Conservation (phyloP, 2,113 vertebrate species). For the Channa argus region DNA sequence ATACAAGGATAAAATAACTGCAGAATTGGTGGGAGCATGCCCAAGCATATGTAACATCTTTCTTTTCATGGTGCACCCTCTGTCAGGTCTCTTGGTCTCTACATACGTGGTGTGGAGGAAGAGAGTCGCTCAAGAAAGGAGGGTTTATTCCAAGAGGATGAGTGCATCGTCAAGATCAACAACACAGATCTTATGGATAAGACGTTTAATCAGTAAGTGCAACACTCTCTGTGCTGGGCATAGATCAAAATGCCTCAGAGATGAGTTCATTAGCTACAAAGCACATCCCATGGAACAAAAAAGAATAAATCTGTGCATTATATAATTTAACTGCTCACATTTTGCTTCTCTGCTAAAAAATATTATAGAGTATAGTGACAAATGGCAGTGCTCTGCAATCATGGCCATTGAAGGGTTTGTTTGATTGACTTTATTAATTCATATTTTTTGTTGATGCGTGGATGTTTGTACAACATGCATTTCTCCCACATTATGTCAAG, state of each 20-base stretch:
- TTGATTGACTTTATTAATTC: no score
- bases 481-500: no score
- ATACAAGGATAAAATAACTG: neutral
- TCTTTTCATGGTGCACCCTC: neutral
- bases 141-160: slow-evolving; percentile 91
- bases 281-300: neutral
- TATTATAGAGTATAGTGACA: neutral
- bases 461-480: no score
- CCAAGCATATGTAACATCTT: neutral
- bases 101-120: slow-evolving; percentile 93
- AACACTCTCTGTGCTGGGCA: neutral
- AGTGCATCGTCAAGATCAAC: slow-evolving; percentile 96
- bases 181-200: slow-evolving; percentile 90
- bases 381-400: neutral
- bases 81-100: slow-evolving; percentile 90
- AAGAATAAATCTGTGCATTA: no score
- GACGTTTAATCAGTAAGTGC: slow-evolving; percentile 94
- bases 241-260: neutral
- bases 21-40: neutral
- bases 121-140: slow-evolving; percentile 92
- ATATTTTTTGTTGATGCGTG: no score
- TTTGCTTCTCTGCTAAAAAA: neutral
- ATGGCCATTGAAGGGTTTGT: no score
- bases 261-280: slow-evolving; percentile 6
- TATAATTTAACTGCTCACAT: neutral